These are phyloP conservation scores for Orthosia gothica DNA, from an alignment of 2,888 invertebrate genomes.

Conservation along the genomic window DNA sequence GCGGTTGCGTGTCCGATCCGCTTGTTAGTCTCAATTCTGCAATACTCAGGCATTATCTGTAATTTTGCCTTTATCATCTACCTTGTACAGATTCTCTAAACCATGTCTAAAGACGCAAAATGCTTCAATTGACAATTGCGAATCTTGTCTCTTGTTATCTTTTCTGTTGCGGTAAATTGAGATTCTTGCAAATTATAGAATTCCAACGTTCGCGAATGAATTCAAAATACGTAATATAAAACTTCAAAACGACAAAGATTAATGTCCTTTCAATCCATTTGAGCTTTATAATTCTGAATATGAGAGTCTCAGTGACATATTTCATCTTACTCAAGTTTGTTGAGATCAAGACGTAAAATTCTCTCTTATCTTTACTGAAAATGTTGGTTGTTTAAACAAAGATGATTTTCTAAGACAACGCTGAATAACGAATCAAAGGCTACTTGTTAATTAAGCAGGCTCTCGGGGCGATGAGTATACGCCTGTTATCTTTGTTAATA, in stretches of 20 bases:
- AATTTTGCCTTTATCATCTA: slow-evolving; percentile 49
- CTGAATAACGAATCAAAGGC: slow-evolving; percentile 67
- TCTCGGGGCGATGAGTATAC: slow-evolving; percentile 51
- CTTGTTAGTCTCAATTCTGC: slow-evolving; percentile 55
- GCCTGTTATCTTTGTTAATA: slow-evolving; percentile 55
- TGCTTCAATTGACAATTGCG: slow-evolving; percentile 36
- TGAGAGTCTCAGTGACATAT: slow-evolving; percentile 12
- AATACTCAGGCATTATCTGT: slow-evolving; percentile 47
- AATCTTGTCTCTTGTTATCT: slow-evolving; percentile 23
- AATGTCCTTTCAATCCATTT: slow-evolving; percentile 17
- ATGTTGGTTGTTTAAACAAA: slow-evolving; percentile 63
- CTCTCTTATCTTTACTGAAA: slow-evolving; percentile 50
- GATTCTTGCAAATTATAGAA: slow-evolving; percentile 16
- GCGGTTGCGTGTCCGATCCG: slow-evolving; percentile 63
- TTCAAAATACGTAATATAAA: slow-evolving; percentile 6
- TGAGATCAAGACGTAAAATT: slow-evolving; percentile 36
- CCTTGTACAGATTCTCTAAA: slow-evolving; percentile 33
- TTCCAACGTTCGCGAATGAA: slow-evolving; percentile 2
- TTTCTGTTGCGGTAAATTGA: slow-evolving; percentile 27
- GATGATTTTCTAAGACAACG: slow-evolving; percentile 64
- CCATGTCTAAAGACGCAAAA: slow-evolving; percentile 39
- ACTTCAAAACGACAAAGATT: slow-evolving; percentile 25
- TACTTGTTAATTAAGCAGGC: slow-evolving; percentile 70
- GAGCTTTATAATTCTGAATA: slow-evolving; percentile 19
- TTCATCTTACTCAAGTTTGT: slow-evolving; percentile 40